A percentile compares a stretch with the other conserved stretches of the same genome.
These are phyloP conservation scores for Athalia rosae DNA, from an alignment of 2,888 invertebrate genomes.

Conservation along the genomic window DNA sequence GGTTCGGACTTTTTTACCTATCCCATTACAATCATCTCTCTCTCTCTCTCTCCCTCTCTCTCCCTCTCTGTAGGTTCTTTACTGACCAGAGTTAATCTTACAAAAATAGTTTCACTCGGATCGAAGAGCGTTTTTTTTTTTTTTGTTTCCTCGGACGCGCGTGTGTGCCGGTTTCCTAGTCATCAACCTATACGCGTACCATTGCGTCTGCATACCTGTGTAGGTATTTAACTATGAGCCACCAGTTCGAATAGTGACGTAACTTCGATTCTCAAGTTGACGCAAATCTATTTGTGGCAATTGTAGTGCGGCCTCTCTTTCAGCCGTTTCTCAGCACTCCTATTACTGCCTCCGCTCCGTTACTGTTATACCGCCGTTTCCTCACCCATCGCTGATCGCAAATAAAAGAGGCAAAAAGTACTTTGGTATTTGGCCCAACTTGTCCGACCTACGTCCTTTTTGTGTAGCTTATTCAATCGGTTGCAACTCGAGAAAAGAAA, in stretches of 20 bases:
- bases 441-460: background rate
- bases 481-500: background rate
- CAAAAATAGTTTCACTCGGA: background rate
- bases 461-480: background rate
- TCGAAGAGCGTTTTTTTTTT: too few species aligned
- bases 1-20: too few species aligned
- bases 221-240: background rate
- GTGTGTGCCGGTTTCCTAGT: background rate
- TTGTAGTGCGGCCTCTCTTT: too few species aligned
- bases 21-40: background rate
- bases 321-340: too few species aligned
- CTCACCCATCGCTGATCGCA: too few species aligned
- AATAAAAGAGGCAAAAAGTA: background rate
- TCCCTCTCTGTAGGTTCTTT: background rate
- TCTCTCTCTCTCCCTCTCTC: background rate
- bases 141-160: too few species aligned
- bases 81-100: background rate
- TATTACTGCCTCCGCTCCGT: too few species aligned
- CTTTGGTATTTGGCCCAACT: background rate
- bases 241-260: slow-evolving; percentile 23
- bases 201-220: background rate
- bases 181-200: background rate
- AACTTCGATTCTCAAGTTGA: slow-evolving; percentile 39
- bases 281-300: slow-evolving; percentile 33
- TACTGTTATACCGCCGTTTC: too few species aligned